phyloP scores from a whole-genome alignment of 2,797 vertebrate genomes.

The Thripadectes ignobilis region DNA sequence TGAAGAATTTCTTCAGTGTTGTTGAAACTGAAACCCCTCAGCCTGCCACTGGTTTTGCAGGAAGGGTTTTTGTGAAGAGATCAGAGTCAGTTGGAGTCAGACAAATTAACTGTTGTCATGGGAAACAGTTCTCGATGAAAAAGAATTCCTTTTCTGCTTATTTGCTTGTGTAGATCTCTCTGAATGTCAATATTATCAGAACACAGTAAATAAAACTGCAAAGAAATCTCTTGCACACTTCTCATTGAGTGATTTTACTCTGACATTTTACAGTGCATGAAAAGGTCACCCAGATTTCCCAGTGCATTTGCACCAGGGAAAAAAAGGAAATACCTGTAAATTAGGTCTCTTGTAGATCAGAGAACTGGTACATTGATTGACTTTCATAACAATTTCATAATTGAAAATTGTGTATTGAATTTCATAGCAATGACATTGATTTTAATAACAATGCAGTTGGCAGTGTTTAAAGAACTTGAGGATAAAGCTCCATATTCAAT shows the following conservation, averaged over 20 bases:
- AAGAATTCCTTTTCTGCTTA: background rate
- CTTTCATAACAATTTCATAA: background rate
- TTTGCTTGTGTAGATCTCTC: background rate
- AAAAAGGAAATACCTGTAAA: background rate
- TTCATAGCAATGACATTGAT: background rate
- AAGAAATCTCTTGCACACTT: background rate
- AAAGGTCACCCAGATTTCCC: background rate
- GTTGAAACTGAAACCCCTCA: too few relatives aligned
- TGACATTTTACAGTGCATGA: background rate
- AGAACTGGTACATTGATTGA: background rate
- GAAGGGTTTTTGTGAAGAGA: too few relatives aligned
- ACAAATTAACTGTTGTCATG: background rate
- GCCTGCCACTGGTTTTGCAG: too few relatives aligned
- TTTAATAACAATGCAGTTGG: background rate
- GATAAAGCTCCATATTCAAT: background rate
- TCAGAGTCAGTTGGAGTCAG: background rate
- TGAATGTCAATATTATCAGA: background rate
- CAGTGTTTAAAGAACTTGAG: background rate
- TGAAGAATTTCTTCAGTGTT: too few relatives aligned
- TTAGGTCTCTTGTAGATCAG: background rate
- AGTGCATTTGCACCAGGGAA: accelerated
- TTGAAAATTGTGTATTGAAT: background rate
- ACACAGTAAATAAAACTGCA: background rate
- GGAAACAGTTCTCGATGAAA: background rate
- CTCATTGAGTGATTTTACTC: background rate